These are phyloP conservation scores for Anguilla rostrata DNA, from an alignment of 2,113 vertebrate genomes.

Conservation along the genomic window DNA sequence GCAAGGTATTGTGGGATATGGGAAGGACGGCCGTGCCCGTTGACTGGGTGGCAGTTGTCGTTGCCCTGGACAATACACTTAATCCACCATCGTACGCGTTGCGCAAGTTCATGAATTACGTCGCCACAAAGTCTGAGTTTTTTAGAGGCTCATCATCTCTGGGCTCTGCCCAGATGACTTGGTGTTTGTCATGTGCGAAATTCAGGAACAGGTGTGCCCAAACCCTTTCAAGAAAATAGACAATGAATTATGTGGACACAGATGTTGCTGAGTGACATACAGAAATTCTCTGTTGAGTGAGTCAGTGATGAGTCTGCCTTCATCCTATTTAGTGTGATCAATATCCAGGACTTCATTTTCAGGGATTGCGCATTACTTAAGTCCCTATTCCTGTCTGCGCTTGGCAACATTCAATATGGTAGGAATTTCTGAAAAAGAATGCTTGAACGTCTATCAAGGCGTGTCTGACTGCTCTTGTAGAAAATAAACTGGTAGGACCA, in stretches of 20 bases:
- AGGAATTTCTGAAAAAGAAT: not conserved
- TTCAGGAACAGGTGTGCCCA: not conserved
- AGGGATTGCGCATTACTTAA: not conserved
- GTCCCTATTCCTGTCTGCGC: not conserved
- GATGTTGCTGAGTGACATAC: not conserved
- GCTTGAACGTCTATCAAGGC: not conserved
- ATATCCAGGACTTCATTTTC: not conserved
- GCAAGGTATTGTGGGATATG: conserved; percentile 72
- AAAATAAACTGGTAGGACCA: conserved; percentile 4
- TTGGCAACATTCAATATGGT: not conserved
- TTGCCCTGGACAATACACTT: not conserved
- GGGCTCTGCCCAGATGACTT: too few relatives aligned
- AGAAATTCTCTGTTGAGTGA: not conserved
- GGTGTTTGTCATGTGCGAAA: not conserved
- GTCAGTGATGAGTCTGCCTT: not conserved
- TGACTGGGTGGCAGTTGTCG: not conserved
- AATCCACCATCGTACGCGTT: not conserved
- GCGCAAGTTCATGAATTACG: not conserved
- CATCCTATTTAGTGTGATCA: not conserved
- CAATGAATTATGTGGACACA: not conserved
- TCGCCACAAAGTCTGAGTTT: not conserved
- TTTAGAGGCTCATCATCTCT: not conserved
- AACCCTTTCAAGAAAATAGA: not conserved
- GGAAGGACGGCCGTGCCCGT: not conserved
- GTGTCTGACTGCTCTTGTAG: not conserved